Base-by-base conservation (phyloP, 2,113 vertebrate species). In the Beaufortia kweichowensis region DNA sequence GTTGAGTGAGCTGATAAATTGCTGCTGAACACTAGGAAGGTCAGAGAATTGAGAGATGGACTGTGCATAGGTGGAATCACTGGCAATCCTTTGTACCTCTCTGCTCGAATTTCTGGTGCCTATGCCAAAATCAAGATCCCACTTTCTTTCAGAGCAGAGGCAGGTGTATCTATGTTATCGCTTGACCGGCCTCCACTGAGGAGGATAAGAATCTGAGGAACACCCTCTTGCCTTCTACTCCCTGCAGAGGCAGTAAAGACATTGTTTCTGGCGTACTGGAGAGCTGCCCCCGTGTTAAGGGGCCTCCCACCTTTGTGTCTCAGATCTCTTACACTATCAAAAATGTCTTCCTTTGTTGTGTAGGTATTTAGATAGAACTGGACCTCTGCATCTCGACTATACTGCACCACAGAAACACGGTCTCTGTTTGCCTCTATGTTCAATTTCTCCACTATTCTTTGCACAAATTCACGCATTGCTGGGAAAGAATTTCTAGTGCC, bases 81-180 rank as follows among this genome's bases (percentile, higher is more conserved):
- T 66, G 17, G 50, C 61, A 73, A 73, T 79, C 66, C 68, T 73
- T 61, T 57, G 19, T 35, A 85, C 81, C 66, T 94, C 92, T 0
- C 94, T 96, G 1, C 92, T 92, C 0, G 97, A 24, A 59, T 85
- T 60, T 19, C 39, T 67, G 10, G 70, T 89, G 0, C 95, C 96
- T 0, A 99, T 90, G 0, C 94, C 93, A 0, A 96, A 98, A 98
- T 86, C 68, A 93, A 94, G 64, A 96, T 89, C 0, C 94, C 91
- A 11, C 83, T 90, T 62, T 87, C 87, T 0, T 94, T 84, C 15
- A 99, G 88, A 0, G 89, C 92, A 76, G 83, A 64, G 4, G 93
- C 93, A 1, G 94, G 94, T 2, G 91, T 26, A 41, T 86, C 76
- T 64, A 87, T 46, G 43, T 76, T 82, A 73, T 88, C 86, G 33